Evolutionary conservation across 2,797 vertebrate genomes (phyloP), one percentile per base, ranked within the genome.

Genomic region (Falco cherrug): DNA sequence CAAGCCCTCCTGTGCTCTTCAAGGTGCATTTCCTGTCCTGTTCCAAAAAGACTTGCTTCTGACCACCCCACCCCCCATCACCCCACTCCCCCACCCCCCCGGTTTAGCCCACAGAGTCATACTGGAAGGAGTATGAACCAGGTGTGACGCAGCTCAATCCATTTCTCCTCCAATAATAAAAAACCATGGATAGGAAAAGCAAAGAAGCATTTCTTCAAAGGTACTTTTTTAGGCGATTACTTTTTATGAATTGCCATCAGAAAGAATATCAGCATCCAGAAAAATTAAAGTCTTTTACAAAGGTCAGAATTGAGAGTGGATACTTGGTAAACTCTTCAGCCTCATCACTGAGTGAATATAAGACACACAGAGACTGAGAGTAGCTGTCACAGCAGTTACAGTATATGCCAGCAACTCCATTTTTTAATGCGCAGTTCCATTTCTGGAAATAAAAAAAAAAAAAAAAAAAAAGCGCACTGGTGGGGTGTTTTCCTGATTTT

Each of bases 181-280:
- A 83, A 90, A 75, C 80, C 67, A 65, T 0, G 3, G 78, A 74
- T 57, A 57, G 69, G 86, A 85, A 87, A 60, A 93, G 83, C 74
- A 90, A 83, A 95, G 47, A 71, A 71, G 11, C 57, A 41, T 92
- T 96, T 95, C 69, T 89, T 87, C 90, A 93, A 90, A 94, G 87
- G 86, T 92, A 51, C 71, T 76, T 92, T 92, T 89, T 89, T 80
- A 71, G 54, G 54, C 2, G 7, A 76, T 92, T 96, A 50, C 19
- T 87, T 57, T 92, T 94, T 84, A 81, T 78, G 54, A 94, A 89
- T 95, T 91, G 73, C 54, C 33, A 53, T 85, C 81, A 12, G 9
- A 90, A 93, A 93, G 81, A 89, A 59, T 85, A 93, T 80, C 90
- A 95, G 45, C 63, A 71, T 89, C 88, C 53, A 87, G 89, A 92